phyloP scores from a whole-genome alignment of 2,888 invertebrate genomes.

The Cremastobaeus sp. region DNA sequence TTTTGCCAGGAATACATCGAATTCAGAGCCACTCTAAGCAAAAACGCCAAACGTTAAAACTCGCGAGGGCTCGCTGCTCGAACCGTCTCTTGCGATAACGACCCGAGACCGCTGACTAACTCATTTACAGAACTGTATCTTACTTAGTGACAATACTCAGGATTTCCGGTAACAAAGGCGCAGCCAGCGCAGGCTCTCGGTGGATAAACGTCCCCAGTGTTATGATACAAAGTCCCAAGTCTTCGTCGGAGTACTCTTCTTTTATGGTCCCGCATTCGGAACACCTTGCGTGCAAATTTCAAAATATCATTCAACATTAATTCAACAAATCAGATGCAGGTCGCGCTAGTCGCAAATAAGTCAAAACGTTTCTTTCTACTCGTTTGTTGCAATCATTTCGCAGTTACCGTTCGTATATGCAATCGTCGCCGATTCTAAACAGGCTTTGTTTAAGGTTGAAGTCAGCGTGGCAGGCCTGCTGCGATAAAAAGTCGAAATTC shows the following conservation, averaged over 20 bases:
- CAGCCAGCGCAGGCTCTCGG: constrained; percentile 96
- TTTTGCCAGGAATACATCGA: constrained; percentile 93
- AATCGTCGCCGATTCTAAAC: constrained; percentile 85
- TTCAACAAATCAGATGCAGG: neutral
- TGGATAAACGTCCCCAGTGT: constrained; percentile 97
- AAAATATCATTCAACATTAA: constrained; percentile 9
- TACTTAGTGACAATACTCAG: constrained; percentile 93
- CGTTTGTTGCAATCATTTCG: neutral
- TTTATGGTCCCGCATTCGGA: constrained; percentile 93
- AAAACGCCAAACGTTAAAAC: constrained; percentile 29
- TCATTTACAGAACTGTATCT: constrained; percentile 25
- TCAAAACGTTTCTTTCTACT: no score
- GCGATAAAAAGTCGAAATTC: constrained; percentile 73
- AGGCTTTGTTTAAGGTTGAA: constrained; percentile 82
- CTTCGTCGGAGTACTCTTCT: constrained; percentile 98
- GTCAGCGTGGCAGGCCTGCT: constrained; percentile 80
- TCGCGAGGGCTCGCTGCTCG: no score
- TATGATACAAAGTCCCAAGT: constrained; percentile 95
- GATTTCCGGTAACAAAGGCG: constrained; percentile 94
- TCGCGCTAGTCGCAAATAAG: no score
- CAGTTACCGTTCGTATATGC: constrained; percentile 84
- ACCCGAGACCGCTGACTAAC: no score
- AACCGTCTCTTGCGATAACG: no score
- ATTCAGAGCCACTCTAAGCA: constrained; percentile 84
- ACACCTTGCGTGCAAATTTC: constrained; percentile 79